phyloP scores from a whole-genome alignment of 2,797 vertebrate genomes.

The Gallinago stenura region DNA sequence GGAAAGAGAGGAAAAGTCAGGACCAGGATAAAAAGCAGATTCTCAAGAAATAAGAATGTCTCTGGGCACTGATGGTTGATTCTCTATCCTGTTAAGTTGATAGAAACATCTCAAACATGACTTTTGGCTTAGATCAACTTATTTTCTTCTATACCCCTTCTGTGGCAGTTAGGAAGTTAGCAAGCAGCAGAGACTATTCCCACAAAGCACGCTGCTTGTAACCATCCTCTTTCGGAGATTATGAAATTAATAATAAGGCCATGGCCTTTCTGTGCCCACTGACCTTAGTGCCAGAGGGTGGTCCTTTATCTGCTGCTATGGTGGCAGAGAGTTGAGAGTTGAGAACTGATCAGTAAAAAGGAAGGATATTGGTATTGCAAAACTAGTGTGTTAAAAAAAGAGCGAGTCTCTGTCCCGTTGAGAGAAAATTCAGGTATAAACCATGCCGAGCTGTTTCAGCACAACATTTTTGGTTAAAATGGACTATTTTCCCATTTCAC shows the following conservation, averaged over 20 bases:
- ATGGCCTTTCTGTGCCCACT: not conserved
- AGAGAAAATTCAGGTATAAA: not conserved
- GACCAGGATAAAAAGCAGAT: not conserved
- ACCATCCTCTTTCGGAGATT: not conserved
- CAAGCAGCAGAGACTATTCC: not conserved
- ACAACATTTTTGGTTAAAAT: not conserved
- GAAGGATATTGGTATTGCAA: not conserved
- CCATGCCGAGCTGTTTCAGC: not conserved
- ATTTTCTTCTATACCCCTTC: not conserved
- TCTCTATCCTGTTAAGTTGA: not conserved
- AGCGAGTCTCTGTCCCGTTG: not conserved
- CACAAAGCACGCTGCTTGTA: not conserved
- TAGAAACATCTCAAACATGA: not conserved
- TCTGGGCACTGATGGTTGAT: not conserved
- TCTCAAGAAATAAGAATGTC: not conserved
- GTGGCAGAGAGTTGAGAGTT: not conserved
- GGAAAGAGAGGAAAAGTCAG: not conserved
- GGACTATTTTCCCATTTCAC: not conserved
- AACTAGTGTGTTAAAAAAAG: not conserved
- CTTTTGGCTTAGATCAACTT: not conserved
- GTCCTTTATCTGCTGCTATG: not conserved
- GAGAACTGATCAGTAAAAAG: not conserved
- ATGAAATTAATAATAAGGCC: not conserved
- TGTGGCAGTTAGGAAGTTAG: not conserved
- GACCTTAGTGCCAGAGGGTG: not conserved